phyloP scores from a whole-genome alignment of 1,140 invertebrate genomes.

The Trichonephila clavipes region DNA sequence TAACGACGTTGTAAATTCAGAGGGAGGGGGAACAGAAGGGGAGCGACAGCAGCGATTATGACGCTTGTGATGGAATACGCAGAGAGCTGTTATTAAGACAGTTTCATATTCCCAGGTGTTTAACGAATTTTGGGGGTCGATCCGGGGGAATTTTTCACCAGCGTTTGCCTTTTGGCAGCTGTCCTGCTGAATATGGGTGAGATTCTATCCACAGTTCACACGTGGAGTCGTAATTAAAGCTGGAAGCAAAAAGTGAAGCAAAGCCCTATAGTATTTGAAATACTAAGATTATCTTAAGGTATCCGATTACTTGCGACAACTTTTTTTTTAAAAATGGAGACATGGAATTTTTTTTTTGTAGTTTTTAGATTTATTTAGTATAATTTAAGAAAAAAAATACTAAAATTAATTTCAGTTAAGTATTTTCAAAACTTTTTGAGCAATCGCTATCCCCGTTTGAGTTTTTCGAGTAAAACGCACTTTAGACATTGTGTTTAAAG shows the following conservation, averaged over 20 bases:
- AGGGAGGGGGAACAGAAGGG: background rate
- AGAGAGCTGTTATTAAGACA: slow-evolving; percentile 52
- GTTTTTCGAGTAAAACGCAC: too few relatives aligned
- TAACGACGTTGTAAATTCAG: slow-evolving; percentile 12
- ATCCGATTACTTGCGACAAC: too few relatives aligned
- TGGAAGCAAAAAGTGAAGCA: background rate
- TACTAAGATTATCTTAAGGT: too few relatives aligned
- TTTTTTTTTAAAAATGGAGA: too few relatives aligned
- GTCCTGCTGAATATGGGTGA: background rate
- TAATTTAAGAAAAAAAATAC: too few relatives aligned
- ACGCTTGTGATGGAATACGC: slow-evolving; percentile 35
- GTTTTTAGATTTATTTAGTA: too few relatives aligned
- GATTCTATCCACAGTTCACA: background rate
- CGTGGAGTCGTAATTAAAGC: background rate
- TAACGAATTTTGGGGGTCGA: slow-evolving; percentile 34
- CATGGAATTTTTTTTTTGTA: too few relatives aligned
- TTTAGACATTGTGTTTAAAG: too few relatives aligned
- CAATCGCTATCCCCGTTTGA: too few relatives aligned
- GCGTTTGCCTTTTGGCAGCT: background rate
- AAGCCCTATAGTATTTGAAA: too few relatives aligned
- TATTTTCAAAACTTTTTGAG: too few relatives aligned
- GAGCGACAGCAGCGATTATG: slow-evolving; percentile 1
- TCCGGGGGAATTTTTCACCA: background rate
- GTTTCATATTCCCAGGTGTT: slow-evolving; percentile 57
- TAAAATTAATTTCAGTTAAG: too few relatives aligned